phyloP scores from a whole-genome alignment of 1,140 invertebrate species.

The Phthorimaea operculella region DNA sequence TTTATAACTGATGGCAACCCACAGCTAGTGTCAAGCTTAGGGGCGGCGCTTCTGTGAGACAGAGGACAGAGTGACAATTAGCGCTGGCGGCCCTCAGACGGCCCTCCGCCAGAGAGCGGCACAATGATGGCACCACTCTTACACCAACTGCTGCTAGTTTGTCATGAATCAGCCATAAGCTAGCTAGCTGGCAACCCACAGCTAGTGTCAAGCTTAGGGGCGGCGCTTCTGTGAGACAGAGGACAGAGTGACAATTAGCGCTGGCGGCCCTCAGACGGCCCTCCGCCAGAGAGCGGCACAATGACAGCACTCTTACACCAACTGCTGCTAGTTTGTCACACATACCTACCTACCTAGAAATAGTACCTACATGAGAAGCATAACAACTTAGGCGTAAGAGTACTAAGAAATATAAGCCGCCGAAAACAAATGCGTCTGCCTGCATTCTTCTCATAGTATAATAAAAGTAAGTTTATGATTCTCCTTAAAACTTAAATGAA shows the following conservation, averaged over 20 bases:
- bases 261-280: constrained; percentile 39
- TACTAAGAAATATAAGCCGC: no score
- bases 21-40: constrained; percentile 11
- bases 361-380: no score
- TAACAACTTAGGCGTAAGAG: no score
- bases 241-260: constrained; percentile 38
- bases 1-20: no score
- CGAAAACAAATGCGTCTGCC: no score
- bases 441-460: no score
- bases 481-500: no score
- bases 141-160: not conserved
- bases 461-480: no score
- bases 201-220: constrained; percentile 11
- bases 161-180: no score
- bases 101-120: constrained; percentile 30
- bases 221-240: constrained; percentile 6
- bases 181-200: no score
- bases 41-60: constrained; percentile 5
- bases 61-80: constrained; percentile 33
- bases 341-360: no score
- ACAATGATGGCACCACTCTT: constrained; percentile 29
- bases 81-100: constrained; percentile 41
- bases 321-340: not conserved
- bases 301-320: constrained; percentile 22
- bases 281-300: constrained; percentile 33